These are phyloP conservation scores for Scaptomyza polygonia DNA, from an alignment of 2,888 invertebrate genomes.

Conservation along the genomic window DNA sequence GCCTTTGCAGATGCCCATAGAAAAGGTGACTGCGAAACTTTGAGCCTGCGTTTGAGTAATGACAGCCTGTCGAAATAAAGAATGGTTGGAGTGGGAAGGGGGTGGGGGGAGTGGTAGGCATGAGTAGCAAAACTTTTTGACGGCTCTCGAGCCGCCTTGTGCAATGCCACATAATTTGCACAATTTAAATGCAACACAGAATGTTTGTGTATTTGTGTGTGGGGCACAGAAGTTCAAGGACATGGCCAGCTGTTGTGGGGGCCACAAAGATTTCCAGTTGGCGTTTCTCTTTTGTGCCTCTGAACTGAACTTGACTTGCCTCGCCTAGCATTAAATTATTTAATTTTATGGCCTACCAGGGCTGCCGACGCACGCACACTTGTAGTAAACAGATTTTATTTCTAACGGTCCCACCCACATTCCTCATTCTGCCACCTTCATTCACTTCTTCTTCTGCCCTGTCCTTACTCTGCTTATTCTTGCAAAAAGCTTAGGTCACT, in stretches of 20 bases:
- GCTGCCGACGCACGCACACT: conserved; percentile 45
- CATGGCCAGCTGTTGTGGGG: conserved; percentile 45
- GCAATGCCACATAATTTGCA: conserved; percentile 68
- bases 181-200: conserved; percentile 59
- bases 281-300: conserved; percentile 30
- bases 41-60: conserved; percentile 66
- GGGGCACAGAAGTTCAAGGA: conserved; percentile 61
- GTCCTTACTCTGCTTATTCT: conserved; percentile 5
- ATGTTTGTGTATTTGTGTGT: background rate
- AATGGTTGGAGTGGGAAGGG: too few relatives aligned
- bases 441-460: background rate
- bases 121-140: conserved; percentile 58
- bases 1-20: conserved; percentile 24
- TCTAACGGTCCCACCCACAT: conserved; percentile 24
- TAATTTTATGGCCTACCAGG: conserved; percentile 56
- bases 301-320: background rate
- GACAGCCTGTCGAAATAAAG: conserved; percentile 36
- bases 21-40: conserved; percentile 53
- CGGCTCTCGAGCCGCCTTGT: conserved; percentile 35
- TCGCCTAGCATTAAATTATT: conserved; percentile 65
- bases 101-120: background rate
- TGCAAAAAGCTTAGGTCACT: conserved; percentile 55
- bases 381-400: conserved; percentile 25
- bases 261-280: conserved; percentile 28
- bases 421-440: background rate